Conservation (phyloP, 2,888 invertebrate species). For the Gryllus longicercus region DNA sequence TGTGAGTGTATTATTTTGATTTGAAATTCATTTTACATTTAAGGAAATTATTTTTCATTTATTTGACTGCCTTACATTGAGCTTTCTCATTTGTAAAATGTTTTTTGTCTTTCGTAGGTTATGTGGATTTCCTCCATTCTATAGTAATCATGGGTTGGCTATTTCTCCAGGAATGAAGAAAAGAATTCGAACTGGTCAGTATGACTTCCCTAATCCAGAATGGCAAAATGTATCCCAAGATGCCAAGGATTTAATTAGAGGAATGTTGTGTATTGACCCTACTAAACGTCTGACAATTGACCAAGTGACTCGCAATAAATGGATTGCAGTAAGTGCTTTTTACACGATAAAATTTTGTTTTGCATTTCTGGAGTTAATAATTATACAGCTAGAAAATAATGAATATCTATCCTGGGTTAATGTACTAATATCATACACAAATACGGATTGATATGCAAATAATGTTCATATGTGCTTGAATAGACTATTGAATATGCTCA, state of each 20-base stretch:
- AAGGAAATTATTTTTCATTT: neutral
- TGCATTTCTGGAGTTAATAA: neutral
- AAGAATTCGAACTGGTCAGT: conserved; percentile 90
- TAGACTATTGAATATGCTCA: too few relatives aligned
- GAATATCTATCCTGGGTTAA: neutral
- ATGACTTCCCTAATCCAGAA: conserved; percentile 94
- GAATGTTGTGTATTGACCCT: conserved; percentile 93
- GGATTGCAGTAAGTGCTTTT: conserved; percentile 70
- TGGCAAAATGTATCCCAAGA: conserved; percentile 92
- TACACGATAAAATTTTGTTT: neutral
- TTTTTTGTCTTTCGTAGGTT: conserved; percentile 51
- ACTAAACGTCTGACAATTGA: conserved; percentile 84
- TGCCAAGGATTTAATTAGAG: conserved; percentile 92
- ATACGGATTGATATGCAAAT: too few relatives aligned
- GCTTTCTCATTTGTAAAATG: neutral
- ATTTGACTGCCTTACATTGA: neutral
- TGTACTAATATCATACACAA: too few relatives aligned
- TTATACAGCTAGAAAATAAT: neutral
- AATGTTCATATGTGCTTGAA: too few relatives aligned
- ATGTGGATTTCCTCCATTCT: conserved; percentile 98
- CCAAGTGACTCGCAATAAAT: conserved; percentile 81
- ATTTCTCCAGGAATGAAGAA: conserved; percentile 99
- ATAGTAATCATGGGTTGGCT: conserved; percentile 94
- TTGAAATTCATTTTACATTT: neutral
- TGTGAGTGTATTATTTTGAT: conserved; percentile 57